Base-by-base conservation (phyloP, 1,140 invertebrate genomes). In the Megathymus violae region DNA sequence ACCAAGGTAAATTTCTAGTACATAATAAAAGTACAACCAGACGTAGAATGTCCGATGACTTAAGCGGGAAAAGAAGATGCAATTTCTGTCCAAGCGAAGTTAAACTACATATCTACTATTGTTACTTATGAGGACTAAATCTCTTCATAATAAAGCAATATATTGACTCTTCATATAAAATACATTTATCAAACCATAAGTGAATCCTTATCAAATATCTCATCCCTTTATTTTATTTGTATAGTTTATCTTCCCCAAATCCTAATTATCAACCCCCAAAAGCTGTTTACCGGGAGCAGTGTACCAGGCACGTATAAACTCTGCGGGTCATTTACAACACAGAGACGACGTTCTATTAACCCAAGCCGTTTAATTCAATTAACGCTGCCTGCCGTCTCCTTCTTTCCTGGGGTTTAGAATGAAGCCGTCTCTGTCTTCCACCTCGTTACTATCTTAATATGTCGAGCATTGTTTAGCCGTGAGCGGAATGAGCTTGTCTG, bases 321-420 rank as follows among this genome's bases (percentile, higher is more conserved):
- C 40, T 46, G 41, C 54, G 54, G 54, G 54, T 58, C 54, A 58
- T 58, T 58, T 58, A 58, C 54, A 58, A 58, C 54, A 58, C 54
- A 10, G 54, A 58, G 54, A 58, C 54, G 11, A 58, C 54, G 54
- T 58, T 46, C 41, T 58, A 58, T 58, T 58, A 58, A 58, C 54
- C 54, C 54, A 22, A 44, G 54, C 40, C 25, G 41, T 58, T 58
- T 46, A 58, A 58, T 58, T 56, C 52, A 56, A 56, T 56, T 56
- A 56, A 56, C 52, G 52, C 15, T 41, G n/a, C n/a, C n/a, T 17
- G 40, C 40, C 31, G 17, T 56, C 52, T 11, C 9, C 13, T 58
- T 58, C 19, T 15, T 13, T 58, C 40, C 3, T 16, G 1, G 6
- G 6, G 14, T 5, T 11, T 15, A 34, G 11, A 16, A 14, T 15